Evolutionary conservation across 2,888 invertebrate species (phyloP).

Genomic region (Xestoiulus laeticollis): DNA sequence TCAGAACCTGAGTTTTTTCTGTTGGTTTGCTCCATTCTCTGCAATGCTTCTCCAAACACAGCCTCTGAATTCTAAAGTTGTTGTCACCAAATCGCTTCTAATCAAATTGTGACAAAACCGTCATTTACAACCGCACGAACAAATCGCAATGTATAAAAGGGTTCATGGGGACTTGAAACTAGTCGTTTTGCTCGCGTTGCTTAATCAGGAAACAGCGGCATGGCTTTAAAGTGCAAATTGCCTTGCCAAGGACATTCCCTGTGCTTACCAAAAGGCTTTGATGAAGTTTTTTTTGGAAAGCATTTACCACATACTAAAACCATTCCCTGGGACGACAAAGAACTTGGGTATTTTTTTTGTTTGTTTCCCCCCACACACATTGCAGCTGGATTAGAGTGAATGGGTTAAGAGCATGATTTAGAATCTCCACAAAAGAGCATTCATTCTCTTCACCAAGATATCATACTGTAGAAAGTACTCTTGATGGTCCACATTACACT

Average conservation of each 20-base stretch:
- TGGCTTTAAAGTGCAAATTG: neutral
- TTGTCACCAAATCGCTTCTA: slow-evolving; percentile 11
- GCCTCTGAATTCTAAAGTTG: neutral
- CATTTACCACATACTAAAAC: neutral
- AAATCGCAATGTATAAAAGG: neutral
- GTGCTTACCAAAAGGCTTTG: neutral
- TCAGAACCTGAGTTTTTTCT: neutral
- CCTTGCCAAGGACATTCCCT: neutral
- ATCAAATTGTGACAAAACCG: slow-evolving; percentile 25
- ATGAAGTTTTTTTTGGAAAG: neutral
- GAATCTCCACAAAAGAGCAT: too few relatives aligned
- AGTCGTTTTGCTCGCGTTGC: neutral
- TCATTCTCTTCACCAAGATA: too few relatives aligned
- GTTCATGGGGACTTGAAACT: neutral
- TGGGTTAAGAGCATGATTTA: too few relatives aligned
- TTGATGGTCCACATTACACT: too few relatives aligned
- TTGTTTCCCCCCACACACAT: too few relatives aligned
- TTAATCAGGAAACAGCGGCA: neutral
- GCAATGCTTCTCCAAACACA: neutral
- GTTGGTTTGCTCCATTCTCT: neutral
- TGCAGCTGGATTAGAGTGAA: too few relatives aligned
- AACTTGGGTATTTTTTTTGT: too few relatives aligned
- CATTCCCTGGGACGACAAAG: neutral
- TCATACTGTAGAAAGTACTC: too few relatives aligned
- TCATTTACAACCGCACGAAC: neutral